Base-by-base conservation (phyloP, 92 coral and sea anemone species). In the Montipora capitata region DNA sequence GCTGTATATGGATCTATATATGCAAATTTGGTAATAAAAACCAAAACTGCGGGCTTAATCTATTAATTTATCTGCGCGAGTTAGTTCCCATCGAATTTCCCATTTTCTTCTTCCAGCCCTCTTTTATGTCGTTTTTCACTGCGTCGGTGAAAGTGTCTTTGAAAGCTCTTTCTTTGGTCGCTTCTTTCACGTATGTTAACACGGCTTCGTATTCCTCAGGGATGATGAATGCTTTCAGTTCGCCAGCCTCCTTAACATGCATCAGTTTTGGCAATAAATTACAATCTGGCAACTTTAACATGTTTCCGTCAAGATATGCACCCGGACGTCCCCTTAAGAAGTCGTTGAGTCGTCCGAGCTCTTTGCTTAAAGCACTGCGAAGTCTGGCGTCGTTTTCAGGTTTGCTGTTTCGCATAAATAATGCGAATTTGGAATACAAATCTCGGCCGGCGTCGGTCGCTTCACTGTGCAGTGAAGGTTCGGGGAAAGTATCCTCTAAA, bases 211-310 rank as follows among this genome's bases (percentile, higher is more conserved):
- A 79, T 43, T 85, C 49, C 56, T 81, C 73, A 6, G 92, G 78
- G 16, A 89, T 65, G 11, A 51, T 76, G 11, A 76, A 92, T 1
- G 72, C 89, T 42, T 87, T 90, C 10, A 77, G n/a, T 58, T 72
- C 64, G 39, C 81, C 82, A 14, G 93, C 92, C 8, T 74, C 93
- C 16, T 68, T 76, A 49, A 93, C 80, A 11, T 90, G 96, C 72
- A 90, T 85, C 2, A 95, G 79, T 57, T 95, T 95, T 12, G 98
- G 98, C 35, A 95, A 74, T 73, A 95, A 64, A 79, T 76, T 90
- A 83, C 98, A 95, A 80, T 95, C 98, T 2, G 98, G 98, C 4
- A 93, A 56, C 74, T 76, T 90, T 40, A 95, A 59, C 0, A 40
- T 45, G 43, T 91, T 69, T 0, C 98, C 96, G 68, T 88, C 91